Evolutionary conservation across 1,140 invertebrate species (phyloP).

Genomic region (Trichomalopsis sarcophagae): DNA sequence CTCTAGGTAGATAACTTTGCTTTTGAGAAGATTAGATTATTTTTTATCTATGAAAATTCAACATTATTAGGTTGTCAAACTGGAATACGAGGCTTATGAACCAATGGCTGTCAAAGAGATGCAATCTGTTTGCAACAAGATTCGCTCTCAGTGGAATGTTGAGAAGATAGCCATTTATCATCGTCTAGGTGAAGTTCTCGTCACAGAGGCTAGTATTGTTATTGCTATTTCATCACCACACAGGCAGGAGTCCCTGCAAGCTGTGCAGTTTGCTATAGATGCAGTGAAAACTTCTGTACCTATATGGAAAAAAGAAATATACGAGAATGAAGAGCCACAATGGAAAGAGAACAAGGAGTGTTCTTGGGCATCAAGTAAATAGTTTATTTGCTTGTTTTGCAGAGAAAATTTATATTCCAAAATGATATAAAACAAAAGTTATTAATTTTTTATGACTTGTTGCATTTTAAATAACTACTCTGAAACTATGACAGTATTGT

Average conservation of each 20-base stretch:
- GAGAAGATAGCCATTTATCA: slow-evolving; percentile 88
- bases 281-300: slow-evolving; percentile 90
- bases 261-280: slow-evolving; percentile 90
- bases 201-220: slow-evolving; percentile 91
- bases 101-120: slow-evolving; percentile 92
- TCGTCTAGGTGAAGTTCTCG: slow-evolving; percentile 89
- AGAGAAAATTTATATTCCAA: background rate
- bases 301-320: slow-evolving; percentile 98
- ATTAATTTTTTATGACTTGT: background rate
- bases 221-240: slow-evolving; percentile 94
- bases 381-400: slow-evolving; percentile 50
- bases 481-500: background rate
- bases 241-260: slow-evolving; percentile 86
- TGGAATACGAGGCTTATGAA: slow-evolving; percentile 96
- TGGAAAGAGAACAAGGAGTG: slow-evolving; percentile 91
- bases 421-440: background rate
- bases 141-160: slow-evolving; percentile 84
- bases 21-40: background rate
- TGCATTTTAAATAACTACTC: background rate
- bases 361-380: slow-evolving; percentile 77
- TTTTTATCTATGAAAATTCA: background rate
- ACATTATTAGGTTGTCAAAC: slow-evolving; percentile 79
- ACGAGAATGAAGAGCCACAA: slow-evolving; percentile 77
- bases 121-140: slow-evolving; percentile 84
- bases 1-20: background rate